phyloP scores from a whole-genome alignment of 2,113 vertebrate species.

The Saccopteryx bilineata region DNA sequence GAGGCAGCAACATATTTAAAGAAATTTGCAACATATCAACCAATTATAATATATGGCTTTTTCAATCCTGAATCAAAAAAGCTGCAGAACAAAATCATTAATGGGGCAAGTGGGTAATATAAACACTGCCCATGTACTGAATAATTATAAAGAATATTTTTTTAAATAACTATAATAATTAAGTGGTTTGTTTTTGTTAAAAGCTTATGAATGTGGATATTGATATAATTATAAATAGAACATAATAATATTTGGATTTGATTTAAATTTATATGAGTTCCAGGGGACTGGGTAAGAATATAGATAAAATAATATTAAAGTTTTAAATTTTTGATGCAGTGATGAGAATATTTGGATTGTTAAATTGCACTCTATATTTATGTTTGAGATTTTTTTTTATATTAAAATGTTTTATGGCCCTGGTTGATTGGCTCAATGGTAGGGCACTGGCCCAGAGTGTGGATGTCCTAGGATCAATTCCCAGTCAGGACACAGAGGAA shows the following conservation, averaged over 20 bases:
- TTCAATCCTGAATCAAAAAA: background rate
- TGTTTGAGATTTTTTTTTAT: background rate
- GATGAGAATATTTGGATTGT: background rate
- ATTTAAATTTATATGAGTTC: background rate
- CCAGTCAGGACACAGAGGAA: too few relatives aligned
- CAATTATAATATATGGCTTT: background rate
- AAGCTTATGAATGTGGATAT: background rate
- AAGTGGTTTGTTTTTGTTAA: background rate
- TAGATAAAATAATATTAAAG: background rate
- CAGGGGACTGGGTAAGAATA: rapidly evolving
- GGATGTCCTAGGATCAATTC: too few relatives aligned
- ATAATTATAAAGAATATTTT: background rate
- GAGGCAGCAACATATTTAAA: background rate
- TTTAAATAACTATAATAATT: background rate
- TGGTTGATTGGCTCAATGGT: too few relatives aligned
- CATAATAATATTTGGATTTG: background rate
- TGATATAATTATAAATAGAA: background rate
- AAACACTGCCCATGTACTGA: background rate
- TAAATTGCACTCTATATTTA: background rate
- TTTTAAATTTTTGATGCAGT: background rate
- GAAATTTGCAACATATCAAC: background rate
- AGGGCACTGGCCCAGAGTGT: too few relatives aligned
- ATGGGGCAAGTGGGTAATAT: background rate
- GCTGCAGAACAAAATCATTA: background rate
- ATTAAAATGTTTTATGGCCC: background rate